These are phyloP conservation scores for Anguilla megastoma DNA, from an alignment of 2,797 vertebrate genomes.

Conservation along the genomic window DNA sequence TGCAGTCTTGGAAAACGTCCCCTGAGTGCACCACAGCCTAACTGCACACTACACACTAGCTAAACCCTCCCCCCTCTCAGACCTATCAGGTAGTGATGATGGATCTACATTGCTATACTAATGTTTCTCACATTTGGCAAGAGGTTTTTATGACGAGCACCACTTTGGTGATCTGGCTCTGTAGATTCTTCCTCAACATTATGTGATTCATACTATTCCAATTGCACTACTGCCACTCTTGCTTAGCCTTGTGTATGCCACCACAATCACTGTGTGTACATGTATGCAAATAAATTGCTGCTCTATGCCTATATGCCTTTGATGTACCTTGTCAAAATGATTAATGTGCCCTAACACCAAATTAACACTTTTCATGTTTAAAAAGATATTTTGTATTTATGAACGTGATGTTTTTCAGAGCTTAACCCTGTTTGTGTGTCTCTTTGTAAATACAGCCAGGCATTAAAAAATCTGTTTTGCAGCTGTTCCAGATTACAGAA, in stretches of 20 bases:
- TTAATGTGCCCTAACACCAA: neutral
- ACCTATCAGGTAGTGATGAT: too few species aligned
- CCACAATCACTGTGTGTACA: too few species aligned
- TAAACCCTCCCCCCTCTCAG: too few species aligned
- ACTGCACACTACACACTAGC: too few species aligned
- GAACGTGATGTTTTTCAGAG: neutral
- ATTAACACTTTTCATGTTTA: neutral
- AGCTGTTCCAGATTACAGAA: neutral
- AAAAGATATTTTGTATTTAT: neutral
- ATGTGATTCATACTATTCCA: neutral
- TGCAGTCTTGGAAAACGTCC: too few species aligned
- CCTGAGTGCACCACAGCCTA: too few species aligned
- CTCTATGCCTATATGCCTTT: neutral
- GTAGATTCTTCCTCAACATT: too few species aligned
- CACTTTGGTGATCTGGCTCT: too few species aligned
- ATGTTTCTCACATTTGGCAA: too few species aligned
- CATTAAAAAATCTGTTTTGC: constrained; percentile 1
- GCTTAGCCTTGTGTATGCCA: neutral
- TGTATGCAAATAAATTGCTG: neutral
- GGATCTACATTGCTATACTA: too few species aligned
- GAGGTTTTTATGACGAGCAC: too few species aligned
- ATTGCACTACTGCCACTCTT: neutral
- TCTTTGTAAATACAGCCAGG: neutral
- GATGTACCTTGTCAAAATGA: neutral
- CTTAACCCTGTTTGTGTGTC: neutral